Evolutionary conservation across 2,797 vertebrate species (phyloP).

Genomic region (Oophaga sylvatica): DNA sequence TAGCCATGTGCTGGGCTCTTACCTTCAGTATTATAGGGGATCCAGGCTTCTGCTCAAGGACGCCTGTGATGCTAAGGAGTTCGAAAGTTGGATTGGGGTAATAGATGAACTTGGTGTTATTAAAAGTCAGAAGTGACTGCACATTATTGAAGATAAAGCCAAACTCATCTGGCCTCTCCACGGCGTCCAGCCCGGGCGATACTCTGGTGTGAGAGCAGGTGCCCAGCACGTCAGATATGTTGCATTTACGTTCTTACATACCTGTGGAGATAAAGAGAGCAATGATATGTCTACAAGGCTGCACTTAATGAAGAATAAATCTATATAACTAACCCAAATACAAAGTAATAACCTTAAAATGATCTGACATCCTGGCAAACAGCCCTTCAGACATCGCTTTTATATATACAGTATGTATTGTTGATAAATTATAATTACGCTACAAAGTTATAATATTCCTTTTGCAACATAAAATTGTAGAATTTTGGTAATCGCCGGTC

Average conservation of each 20-base stretch:
- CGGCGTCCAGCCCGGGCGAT: constrained; percentile 83
- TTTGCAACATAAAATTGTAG: too few species aligned
- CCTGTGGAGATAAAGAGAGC: constrained; percentile 70
- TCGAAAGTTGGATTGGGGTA: constrained; percentile 97
- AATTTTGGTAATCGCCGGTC: background rate
- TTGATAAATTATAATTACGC: too few species aligned
- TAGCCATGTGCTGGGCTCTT: constrained; percentile 32
- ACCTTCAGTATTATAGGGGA: constrained; percentile 98
- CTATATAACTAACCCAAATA: background rate
- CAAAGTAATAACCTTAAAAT: background rate
- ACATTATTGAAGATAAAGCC: constrained; percentile 98
- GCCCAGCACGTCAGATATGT: constrained; percentile 90
- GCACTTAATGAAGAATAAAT: background rate
- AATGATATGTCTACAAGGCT: background rate
- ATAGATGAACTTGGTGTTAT: constrained; percentile 96
- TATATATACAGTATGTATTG: too few species aligned
- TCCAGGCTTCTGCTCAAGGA: constrained; percentile 95
- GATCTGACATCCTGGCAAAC: too few species aligned
- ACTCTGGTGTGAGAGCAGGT: constrained; percentile 84
- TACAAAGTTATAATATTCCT: too few species aligned
- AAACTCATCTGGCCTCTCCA: constrained; percentile 93
- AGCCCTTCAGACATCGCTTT: too few species aligned
- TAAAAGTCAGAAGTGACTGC: constrained; percentile 91
- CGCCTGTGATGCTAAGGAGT: constrained; percentile 84
- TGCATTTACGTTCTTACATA: constrained; percentile 88